Evolutionary conservation across 1,140 invertebrate species (phyloP).

Genomic region (Aradophagus sp.): DNA sequence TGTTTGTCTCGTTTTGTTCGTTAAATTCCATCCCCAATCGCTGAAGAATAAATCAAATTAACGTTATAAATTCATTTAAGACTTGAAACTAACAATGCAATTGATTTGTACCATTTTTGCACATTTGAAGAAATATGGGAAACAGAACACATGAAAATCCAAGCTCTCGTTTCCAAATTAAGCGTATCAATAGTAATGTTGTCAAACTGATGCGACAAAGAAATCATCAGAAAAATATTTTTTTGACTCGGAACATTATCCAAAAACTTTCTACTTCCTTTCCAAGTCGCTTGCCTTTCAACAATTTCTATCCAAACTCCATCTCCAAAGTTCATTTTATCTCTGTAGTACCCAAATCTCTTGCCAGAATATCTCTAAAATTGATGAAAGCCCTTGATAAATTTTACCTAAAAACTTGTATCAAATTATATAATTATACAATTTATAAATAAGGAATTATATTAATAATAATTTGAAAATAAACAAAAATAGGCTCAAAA

Average conservation of each 20-base stretch:
- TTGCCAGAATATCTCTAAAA: constrained; percentile 64
- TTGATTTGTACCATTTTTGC: constrained; percentile 78
- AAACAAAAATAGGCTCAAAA: no score
- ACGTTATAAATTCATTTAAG: constrained; percentile 2
- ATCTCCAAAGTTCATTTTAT: constrained; percentile 60
- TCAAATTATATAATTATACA: no score
- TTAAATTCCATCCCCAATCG: constrained; percentile 79
- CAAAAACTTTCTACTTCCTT: constrained; percentile 40
- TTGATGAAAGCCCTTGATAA: no score
- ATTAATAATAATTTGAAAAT: no score
- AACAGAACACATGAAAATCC: constrained; percentile 83
- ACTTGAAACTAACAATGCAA: constrained; percentile 11
- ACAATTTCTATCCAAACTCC: constrained; percentile 75
- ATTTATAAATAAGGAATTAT: no score
- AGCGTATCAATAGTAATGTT: constrained; percentile 75
- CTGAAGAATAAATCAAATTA: constrained; percentile 69
- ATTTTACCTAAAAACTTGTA: no score
- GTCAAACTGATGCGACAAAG: constrained; percentile 72
- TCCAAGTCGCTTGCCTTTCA: constrained; percentile 64
- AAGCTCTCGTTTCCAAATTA: constrained; percentile 80
- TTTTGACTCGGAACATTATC: constrained; percentile 54
- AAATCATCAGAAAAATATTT: constrained; percentile 78
- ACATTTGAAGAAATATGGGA: constrained; percentile 72
- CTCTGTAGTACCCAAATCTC: constrained; percentile 50
- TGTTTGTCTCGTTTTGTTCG: constrained; percentile 77